Percentiles rank a stretch among this genome's conserved stretches.
Conservation (phyloP, 2,113 vertebrate genomes). For the Zosterops hypoxanthus region DNA sequence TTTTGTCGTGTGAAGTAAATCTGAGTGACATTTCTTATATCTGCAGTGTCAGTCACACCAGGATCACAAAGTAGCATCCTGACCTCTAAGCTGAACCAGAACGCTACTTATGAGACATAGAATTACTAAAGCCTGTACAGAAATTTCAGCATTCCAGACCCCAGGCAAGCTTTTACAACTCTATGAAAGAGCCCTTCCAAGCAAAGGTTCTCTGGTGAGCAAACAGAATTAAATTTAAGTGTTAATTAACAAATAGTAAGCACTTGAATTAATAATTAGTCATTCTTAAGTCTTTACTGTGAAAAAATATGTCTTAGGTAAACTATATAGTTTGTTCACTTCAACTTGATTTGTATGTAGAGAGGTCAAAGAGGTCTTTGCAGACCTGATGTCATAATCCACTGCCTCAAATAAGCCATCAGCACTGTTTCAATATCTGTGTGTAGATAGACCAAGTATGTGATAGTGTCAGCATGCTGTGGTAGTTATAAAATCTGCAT, state of each 20-base stretch:
- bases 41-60: not conserved
- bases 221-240: not conserved
- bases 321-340: not conserved
- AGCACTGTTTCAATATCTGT: not conserved
- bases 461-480: not conserved
- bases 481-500: not conserved
- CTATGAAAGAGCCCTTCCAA: not conserved
- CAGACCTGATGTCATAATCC: not conserved
- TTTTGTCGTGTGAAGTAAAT: not conserved
- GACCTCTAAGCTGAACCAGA: not conserved
- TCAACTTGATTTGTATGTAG: not conserved
- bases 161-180: not conserved
- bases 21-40: not conserved
- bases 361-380: not conserved
- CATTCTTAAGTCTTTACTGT: not conserved
- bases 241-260: not conserved
- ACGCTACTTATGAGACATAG: not conserved
- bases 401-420: not conserved
- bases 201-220: not conserved
- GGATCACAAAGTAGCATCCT: not conserved
- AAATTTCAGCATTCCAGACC: not conserved
- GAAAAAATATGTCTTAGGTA: not conserved
- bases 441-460: not conserved
- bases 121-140: not conserved
- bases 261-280: not conserved